Evolutionary conservation across 2,797 vertebrate genomes (phyloP).

Genomic region (Gymnodraco acuticeps): DNA sequence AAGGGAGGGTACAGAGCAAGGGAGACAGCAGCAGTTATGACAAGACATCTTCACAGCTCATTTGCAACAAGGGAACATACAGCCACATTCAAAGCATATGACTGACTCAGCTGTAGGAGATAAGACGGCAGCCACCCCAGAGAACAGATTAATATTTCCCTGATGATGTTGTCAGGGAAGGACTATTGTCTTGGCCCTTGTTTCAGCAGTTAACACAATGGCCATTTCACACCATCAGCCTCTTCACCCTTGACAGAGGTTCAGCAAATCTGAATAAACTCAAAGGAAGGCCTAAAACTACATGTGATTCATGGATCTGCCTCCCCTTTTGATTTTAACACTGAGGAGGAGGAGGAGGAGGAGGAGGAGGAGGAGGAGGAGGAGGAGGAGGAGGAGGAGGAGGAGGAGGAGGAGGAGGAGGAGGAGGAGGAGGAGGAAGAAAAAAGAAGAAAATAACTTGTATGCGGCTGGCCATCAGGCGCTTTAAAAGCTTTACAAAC

Average conservation of each 20-base stretch:
- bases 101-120: constrained; percentile 60
- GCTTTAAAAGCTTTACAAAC: constrained; percentile 63
- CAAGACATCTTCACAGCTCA: constrained; percentile 67
- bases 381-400: constrained; percentile 1
- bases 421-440: constrained; percentile 29
- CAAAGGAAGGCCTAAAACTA: constrained; percentile 26
- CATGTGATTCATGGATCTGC: constrained; percentile 44
- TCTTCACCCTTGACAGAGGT: constrained; percentile 31
- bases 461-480: constrained; percentile 49
- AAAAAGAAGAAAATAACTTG: constrained; percentile 41
- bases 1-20: constrained; percentile 46
- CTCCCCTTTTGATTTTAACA: constrained; percentile 38
- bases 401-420: constrained; percentile 10
- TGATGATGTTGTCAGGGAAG: constrained; percentile 48
- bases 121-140: constrained; percentile 44
- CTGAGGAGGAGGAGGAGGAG: constrained; percentile 33
- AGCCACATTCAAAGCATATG: constrained; percentile 55
- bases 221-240: constrained; percentile 30
- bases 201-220: constrained; percentile 46
- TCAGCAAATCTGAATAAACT: constrained; percentile 35
- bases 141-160: constrained; percentile 57
- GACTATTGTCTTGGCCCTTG: constrained; percentile 52
- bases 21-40: constrained; percentile 65
- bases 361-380: constrained; percentile 25
- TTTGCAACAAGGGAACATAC: constrained; percentile 60